Base-by-base conservation (phyloP, 2,113 vertebrate genomes). In the Sigmodon hispidus region DNA sequence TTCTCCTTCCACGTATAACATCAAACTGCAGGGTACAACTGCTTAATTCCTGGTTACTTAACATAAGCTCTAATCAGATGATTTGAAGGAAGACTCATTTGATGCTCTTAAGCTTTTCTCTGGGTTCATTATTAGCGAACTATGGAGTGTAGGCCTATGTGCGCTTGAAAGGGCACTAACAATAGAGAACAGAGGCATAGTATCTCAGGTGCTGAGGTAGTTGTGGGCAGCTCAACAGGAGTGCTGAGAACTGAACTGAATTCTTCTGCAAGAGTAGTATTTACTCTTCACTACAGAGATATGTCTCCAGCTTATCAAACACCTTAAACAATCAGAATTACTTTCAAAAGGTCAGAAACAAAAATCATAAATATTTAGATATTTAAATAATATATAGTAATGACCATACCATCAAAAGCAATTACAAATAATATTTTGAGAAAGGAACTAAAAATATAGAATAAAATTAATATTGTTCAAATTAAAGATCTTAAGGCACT, bases 391-490 rank as follows among this genome's bases (percentile, higher is more conserved):
- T 31, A 9, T 61, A 86, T 5, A 86, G 1, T 16, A 72, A 59
- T 83, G 69, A n/a, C 80, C 21, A 73, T 3, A 16, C 21, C 48
- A 61, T 57, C 77, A 72, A 87, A 90, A 34, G 16, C 40, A 91
- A 26, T 21, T 59, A 36, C 40, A n/a, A n/a, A n/a, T n/a, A n/a
- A n/a, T 75, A 87, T 94, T 88, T 75, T 88, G 34, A 80, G 69
- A 77, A 90, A 91, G 26, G 73, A 87, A n/a, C 2, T 70, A 87
- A 13, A 80, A 79, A 80, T 85, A 84, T 48, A 80, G 6, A 96
- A 52, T 50, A 75, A 26, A 1, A 67, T 61, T 80, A 75, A 77
- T 50, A 89, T 45, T 93, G 5, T n/a, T 87, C 24, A 92, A 92
- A 75, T 45, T 50, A 86, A 79, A 85, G 6, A 36, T 69, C 34